Evolutionary conservation across 2,113 vertebrate species (phyloP).

Genomic region (Pedionomus torquatus): DNA sequence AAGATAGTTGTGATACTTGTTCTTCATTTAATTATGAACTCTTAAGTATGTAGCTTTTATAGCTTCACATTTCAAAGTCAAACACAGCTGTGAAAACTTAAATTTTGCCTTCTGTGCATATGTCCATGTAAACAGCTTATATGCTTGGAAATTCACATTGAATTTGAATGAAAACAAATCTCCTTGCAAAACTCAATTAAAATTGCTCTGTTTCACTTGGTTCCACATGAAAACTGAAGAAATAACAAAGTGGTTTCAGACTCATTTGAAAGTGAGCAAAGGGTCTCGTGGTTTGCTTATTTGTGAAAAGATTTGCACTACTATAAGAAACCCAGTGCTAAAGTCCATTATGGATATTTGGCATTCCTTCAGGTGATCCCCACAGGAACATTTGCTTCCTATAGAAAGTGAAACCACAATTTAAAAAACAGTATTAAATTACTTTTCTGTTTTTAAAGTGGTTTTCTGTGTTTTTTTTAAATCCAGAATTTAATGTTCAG

Average conservation of each 20-base stretch:
- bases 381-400: slow-evolving; percentile 4
- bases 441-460: background rate
- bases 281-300: background rate
- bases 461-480: background rate
- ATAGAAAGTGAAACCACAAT: background rate
- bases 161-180: background rate
- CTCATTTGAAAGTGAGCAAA: background rate
- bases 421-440: background rate
- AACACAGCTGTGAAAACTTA: background rate
- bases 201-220: background rate
- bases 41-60: background rate
- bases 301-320: background rate
- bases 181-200: background rate
- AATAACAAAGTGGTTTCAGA: background rate
- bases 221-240: background rate
- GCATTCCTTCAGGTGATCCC: background rate
- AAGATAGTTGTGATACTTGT: background rate
- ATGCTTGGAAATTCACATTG: background rate
- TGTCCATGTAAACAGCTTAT: background rate
- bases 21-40: background rate
- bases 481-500: background rate
- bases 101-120: background rate
- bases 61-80: background rate
- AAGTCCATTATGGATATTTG: background rate
- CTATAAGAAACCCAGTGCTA: background rate